Conservation (phyloP, 2,113 vertebrate genomes). For the Chrysemys picta region DNA sequence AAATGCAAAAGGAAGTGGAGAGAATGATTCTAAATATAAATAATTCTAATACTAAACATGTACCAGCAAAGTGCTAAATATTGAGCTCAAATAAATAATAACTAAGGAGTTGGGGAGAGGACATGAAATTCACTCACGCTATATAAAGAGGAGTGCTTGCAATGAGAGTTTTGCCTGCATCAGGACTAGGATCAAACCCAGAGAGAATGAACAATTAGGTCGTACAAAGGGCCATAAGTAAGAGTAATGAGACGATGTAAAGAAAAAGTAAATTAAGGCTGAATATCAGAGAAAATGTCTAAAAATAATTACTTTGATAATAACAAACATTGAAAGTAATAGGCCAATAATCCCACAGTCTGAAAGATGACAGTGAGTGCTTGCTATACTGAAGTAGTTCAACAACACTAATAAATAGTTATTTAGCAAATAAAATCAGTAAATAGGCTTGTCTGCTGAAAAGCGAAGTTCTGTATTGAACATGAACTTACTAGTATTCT, state of each 20-base stretch:
- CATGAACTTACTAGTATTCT: conserved; percentile 65
- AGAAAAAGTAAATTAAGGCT: not conserved
- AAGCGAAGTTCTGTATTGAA: not conserved
- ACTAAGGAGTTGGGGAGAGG: not conserved
- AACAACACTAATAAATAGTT: not conserved
- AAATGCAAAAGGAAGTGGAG: not conserved
- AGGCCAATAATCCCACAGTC: not conserved
- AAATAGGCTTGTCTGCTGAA: not conserved
- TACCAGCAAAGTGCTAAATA: not conserved
- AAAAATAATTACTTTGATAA: not conserved
- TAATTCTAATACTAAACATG: not conserved
- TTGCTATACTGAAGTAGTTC: not conserved
- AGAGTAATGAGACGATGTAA: not conserved
- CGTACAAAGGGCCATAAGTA: not conserved
- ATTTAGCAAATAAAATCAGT: not conserved
- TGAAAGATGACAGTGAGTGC: not conserved
- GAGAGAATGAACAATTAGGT: not conserved
- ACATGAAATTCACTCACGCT: not conserved
- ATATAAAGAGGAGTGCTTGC: not conserved
- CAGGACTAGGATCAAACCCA: not conserved
- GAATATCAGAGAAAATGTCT: not conserved
- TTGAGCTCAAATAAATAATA: not conserved
- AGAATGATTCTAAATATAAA: not conserved
- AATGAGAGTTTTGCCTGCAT: not conserved
- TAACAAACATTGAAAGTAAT: not conserved